These are phyloP conservation scores for Scaeva pyrastri DNA, from an alignment of 2,888 invertebrate genomes.

Conservation along the genomic window DNA sequence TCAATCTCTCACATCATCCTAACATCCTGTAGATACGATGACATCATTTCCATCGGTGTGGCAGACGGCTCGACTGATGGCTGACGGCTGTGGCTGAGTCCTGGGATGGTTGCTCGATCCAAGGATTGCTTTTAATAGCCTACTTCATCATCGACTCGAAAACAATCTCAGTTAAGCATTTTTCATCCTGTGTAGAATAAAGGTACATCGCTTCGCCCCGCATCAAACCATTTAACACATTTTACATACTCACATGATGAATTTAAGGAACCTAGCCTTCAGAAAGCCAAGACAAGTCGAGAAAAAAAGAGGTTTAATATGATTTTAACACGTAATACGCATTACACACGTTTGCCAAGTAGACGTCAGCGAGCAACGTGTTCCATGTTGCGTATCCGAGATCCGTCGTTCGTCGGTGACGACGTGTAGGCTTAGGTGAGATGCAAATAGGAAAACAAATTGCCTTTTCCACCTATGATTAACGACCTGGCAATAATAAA, in stretches of 20 bases:
- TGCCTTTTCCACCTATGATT: slow-evolving; percentile 61
- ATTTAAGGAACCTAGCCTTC: slow-evolving; percentile 59
- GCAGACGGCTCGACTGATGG: too few species aligned
- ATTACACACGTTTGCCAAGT: slow-evolving; percentile 31
- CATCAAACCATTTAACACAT: slow-evolving; percentile 61
- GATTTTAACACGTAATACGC: slow-evolving; percentile 65
- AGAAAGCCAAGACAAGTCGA: slow-evolving; percentile 5
- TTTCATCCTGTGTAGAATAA: slow-evolving; percentile 15
- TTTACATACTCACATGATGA: slow-evolving; percentile 53
- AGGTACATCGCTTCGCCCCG: background rate
- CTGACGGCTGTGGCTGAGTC: background rate
- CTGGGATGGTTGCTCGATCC: background rate
- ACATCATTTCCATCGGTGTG: too few species aligned
- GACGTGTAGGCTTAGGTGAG: background rate
- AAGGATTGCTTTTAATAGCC: slow-evolving; percentile 53
- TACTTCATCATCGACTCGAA: slow-evolving; percentile 68
- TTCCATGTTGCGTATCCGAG: background rate
- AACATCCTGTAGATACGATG: background rate
- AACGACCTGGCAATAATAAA: slow-evolving; percentile 66
- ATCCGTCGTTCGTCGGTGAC: too few species aligned
- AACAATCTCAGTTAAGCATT: slow-evolving; percentile 66
- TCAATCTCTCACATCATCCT: too few species aligned
- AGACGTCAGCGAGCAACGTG: slow-evolving; percentile 18
- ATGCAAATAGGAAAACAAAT: slow-evolving; percentile 74
- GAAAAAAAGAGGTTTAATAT: slow-evolving; percentile 39